Evolutionary conservation across 1,140 invertebrate species (phyloP).

Genomic region (Limonius californicus): DNA sequence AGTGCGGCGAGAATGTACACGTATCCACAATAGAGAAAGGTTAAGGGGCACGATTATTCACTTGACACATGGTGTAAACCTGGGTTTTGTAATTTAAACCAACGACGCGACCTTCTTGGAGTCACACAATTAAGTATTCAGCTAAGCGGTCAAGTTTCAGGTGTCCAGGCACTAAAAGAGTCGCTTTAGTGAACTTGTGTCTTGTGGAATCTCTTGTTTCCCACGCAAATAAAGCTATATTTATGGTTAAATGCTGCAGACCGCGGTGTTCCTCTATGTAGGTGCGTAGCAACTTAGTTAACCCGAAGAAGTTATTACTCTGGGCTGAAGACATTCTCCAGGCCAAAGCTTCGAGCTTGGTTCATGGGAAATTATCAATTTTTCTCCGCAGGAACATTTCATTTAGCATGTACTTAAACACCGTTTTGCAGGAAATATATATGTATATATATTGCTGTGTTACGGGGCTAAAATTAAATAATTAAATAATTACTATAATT

Average conservation of each 20-base stretch:
- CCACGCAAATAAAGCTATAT: conserved; percentile 7
- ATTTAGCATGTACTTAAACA: too few relatives aligned
- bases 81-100: not conserved
- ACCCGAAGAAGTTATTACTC: not conserved
- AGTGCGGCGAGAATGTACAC: not conserved
- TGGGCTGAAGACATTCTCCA: too few relatives aligned
- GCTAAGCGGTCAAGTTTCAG: not conserved
- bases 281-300: not conserved
- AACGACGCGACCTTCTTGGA: not conserved
- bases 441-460: too few relatives aligned
- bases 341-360: too few relatives aligned
- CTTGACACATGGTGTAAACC: not conserved
- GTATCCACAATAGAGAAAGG: not conserved
- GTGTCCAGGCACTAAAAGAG: conserved; percentile 3
- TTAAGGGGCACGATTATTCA: not conserved
- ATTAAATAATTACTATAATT: too few relatives aligned
- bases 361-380: too few relatives aligned
- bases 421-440: too few relatives aligned
- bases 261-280: not conserved
- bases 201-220: conserved; percentile 8
- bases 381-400: too few relatives aligned
- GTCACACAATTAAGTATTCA: conserved; percentile 7
- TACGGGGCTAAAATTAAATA: too few relatives aligned
- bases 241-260: not conserved
- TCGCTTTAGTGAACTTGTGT: not conserved